A percentile compares a stretch with the other conserved stretches of the same genome.
Evolutionary conservation across 2,888 invertebrate species (phyloP).

Genomic region (Hybos culiciformis): DNA sequence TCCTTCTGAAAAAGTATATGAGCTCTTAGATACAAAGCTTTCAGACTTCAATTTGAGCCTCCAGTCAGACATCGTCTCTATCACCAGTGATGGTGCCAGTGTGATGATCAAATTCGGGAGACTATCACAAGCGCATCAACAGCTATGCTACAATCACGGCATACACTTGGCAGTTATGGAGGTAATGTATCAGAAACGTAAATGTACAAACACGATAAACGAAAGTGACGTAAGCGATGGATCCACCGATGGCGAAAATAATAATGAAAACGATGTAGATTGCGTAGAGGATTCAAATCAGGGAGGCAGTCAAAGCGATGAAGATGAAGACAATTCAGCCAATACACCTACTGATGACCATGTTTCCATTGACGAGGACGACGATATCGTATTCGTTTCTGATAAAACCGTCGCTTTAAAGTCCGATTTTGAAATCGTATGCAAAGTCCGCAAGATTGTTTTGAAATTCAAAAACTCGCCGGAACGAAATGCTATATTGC

Average conservation of each 20-base stretch:
- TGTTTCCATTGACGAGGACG: slow-evolving; percentile 1
- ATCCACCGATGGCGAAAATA: background rate
- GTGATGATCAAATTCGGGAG: slow-evolving; percentile 4
- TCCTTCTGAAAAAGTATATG: slow-evolving; percentile 1
- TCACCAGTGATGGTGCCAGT: slow-evolving; percentile 3
- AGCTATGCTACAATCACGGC: slow-evolving; percentile 6
- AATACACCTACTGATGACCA: background rate
- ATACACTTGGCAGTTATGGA: slow-evolving; percentile 2
- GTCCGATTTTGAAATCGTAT: too few species aligned
- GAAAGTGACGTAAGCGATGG: background rate
- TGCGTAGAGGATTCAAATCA: background rate
- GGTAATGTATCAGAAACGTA: background rate
- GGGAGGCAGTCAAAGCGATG: background rate
- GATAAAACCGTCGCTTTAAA: background rate
- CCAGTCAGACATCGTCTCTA: background rate
- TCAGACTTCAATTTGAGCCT: background rate
- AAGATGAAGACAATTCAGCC: background rate
- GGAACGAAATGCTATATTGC: background rate
- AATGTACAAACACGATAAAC: background rate
- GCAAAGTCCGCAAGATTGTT: background rate
- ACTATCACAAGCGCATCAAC: background rate
- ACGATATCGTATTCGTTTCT: slow-evolving; percentile 5
- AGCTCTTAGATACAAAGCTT: background rate
- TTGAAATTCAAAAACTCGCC: background rate
- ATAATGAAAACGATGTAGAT: background rate